These are phyloP conservation scores for Pseudachorutes palmiensis DNA, from an alignment of 1,140 invertebrate genomes.

Conservation along the genomic window DNA sequence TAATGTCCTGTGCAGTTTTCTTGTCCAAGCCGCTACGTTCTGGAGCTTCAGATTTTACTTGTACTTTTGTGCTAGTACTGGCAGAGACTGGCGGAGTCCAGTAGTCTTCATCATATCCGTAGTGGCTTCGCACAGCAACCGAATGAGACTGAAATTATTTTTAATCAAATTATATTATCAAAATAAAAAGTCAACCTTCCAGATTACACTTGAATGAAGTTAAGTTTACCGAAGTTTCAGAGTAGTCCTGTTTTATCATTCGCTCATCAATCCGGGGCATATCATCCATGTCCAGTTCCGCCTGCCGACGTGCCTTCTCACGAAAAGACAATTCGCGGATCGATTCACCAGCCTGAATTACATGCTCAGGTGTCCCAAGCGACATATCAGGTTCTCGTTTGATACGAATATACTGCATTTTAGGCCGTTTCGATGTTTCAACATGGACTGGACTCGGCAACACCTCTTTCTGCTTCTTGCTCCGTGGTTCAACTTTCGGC, in stretches of 20 bases:
- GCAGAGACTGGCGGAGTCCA: background rate
- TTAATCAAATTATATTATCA: background rate
- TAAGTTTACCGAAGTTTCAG: background rate
- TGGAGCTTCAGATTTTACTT: background rate
- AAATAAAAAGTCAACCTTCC: too few relatives aligned
- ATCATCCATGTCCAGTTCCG: too few relatives aligned
- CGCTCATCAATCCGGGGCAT: background rate
- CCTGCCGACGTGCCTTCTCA: too few relatives aligned
- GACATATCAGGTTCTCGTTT: constrained; percentile 9
- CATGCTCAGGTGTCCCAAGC: background rate
- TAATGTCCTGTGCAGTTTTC: constrained; percentile 77
- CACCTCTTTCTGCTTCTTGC: background rate
- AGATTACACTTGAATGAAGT: too few relatives aligned
- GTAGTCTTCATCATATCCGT: background rate
- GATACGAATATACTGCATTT: constrained; percentile 5
- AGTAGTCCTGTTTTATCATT: background rate
- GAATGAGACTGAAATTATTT: background rate
- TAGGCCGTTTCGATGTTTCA: background rate
- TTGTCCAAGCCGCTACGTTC: constrained; percentile 47
- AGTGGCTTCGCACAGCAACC: background rate
- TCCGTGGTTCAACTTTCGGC: background rate
- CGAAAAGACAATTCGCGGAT: too few relatives aligned
- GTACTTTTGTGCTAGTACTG: too few relatives aligned
- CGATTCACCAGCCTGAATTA: background rate
- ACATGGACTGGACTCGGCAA: background rate